Evolutionary conservation across 2,797 vertebrate species (phyloP).

Genomic region (Leptodactylus fallax): DNA sequence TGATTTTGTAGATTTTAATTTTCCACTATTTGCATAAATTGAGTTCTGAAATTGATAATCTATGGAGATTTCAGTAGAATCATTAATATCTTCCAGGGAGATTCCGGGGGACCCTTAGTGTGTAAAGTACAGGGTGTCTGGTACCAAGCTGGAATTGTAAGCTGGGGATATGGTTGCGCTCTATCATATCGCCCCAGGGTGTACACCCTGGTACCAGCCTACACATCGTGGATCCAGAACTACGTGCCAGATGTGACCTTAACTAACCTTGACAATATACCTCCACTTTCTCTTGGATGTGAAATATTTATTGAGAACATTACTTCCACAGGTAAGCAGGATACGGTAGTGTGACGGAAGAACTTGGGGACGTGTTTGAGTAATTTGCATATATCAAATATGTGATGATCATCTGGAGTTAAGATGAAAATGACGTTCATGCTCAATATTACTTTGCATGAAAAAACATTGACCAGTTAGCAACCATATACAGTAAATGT

Average conservation of each 20-base stretch:
- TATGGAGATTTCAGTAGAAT: background rate
- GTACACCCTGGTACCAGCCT: constrained; percentile 70
- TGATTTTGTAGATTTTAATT: background rate
- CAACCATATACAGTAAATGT: too few relatives aligned
- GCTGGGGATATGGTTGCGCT: constrained; percentile 84
- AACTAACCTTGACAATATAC: background rate
- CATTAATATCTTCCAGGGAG: constrained; percentile 67
- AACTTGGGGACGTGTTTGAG: too few relatives aligned
- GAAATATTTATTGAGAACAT: too few relatives aligned
- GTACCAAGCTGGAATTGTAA: constrained; percentile 83
- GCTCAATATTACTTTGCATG: too few relatives aligned
- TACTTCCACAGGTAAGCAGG: background rate
- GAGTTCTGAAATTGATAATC: background rate
- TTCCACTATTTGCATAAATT: background rate
- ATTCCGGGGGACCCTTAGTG: constrained; percentile 73
- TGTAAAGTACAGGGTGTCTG: constrained; percentile 80
- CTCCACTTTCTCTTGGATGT: background rate
- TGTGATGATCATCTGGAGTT: too few relatives aligned
- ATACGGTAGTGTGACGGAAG: too few relatives aligned
- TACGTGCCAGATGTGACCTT: constrained; percentile 10
- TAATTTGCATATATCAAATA: too few relatives aligned
- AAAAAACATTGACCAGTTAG: too few relatives aligned
- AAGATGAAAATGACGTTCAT: too few relatives aligned
- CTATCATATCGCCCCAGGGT: constrained; percentile 74
- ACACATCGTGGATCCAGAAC: constrained; percentile 10